A percentile compares a stretch with the other conserved stretches of the same genome.
phyloP scores from a whole-genome alignment of 1,140 invertebrate genomes.

The Hypsibius dujardini region DNA sequence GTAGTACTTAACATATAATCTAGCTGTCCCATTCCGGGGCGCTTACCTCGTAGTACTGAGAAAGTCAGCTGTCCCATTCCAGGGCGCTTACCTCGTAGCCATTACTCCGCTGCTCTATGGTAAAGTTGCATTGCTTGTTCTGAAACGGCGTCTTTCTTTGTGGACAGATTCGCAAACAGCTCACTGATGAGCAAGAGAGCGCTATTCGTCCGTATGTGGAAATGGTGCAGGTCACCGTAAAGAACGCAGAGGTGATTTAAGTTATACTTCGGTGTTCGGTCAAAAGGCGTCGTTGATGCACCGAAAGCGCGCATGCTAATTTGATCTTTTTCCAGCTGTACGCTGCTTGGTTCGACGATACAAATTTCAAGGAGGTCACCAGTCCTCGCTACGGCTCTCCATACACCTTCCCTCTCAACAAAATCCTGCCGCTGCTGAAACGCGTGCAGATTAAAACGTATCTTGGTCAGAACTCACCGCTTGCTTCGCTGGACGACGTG shows the following conservation, averaged over 20 bases:
- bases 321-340: conserved; percentile 44
- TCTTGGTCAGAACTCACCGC: background rate
- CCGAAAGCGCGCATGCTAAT: background rate
- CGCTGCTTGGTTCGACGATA: conserved; percentile 62
- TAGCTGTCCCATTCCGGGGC: too few relatives aligned
- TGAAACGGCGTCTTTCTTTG: background rate
- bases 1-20: too few relatives aligned
- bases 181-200: conserved; percentile 1
- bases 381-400: conserved; percentile 63
- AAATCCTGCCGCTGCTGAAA: conserved; percentile 60
- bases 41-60: too few relatives aligned
- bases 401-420: conserved; percentile 78
- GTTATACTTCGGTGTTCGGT: conserved; percentile 17
- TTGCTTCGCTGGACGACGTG: background rate
- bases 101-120: too few relatives aligned
- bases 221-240: conserved; percentile 27
- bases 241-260: conserved; percentile 26
- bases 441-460: conserved; percentile 27
- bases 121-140: background rate
- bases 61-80: too few relatives aligned
- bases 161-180: background rate
- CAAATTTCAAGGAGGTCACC: conserved; percentile 59
- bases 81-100: too few relatives aligned
- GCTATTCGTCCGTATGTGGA: conserved; percentile 12
- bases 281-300: background rate